Conservation (phyloP, 2,797 vertebrate species). For the Dicrostonyx torquatus region DNA sequence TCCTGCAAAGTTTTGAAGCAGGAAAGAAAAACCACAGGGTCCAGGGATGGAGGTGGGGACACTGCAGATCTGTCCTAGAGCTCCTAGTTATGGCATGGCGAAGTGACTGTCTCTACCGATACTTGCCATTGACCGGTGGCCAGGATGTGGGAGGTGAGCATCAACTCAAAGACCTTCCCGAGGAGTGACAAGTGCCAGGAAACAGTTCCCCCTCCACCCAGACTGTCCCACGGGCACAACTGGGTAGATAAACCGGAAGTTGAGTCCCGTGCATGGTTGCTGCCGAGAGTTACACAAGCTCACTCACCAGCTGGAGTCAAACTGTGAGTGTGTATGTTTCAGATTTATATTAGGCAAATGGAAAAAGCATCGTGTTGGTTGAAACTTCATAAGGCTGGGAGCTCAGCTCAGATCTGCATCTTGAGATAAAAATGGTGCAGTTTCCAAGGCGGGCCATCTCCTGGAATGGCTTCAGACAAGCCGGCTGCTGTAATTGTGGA, state of each 20-base stretch:
- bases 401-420: conserved; percentile 82
- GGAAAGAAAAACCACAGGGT: neutral
- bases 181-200: conserved; percentile 69
- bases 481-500: conserved; percentile 85
- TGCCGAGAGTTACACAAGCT: conserved; percentile 30
- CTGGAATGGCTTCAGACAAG: conserved; percentile 86
- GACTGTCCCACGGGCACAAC: conserved; percentile 39
- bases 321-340: conserved; percentile 67
- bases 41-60: too few relatives aligned
- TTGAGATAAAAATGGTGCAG: conserved; percentile 82
- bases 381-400: conserved; percentile 84
- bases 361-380: conserved; percentile 84
- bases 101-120: conserved; percentile 45
- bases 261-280: conserved; percentile 50
- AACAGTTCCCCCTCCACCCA: conserved; percentile 46
- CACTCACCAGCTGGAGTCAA: conserved; percentile 81
- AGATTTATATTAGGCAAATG: conserved; percentile 81
- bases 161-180: conserved; percentile 54
- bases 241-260: conserved; percentile 74
- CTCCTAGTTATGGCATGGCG: neutral
- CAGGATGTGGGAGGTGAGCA: conserved; percentile 31
- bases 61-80: neutral
- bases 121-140: conserved; percentile 16
- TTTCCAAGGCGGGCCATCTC: conserved; percentile 83
- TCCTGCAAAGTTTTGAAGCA: neutral